Conservation (phyloP, 35 echinoderm and acorn worm species). For the Patiria miniata region DNA sequence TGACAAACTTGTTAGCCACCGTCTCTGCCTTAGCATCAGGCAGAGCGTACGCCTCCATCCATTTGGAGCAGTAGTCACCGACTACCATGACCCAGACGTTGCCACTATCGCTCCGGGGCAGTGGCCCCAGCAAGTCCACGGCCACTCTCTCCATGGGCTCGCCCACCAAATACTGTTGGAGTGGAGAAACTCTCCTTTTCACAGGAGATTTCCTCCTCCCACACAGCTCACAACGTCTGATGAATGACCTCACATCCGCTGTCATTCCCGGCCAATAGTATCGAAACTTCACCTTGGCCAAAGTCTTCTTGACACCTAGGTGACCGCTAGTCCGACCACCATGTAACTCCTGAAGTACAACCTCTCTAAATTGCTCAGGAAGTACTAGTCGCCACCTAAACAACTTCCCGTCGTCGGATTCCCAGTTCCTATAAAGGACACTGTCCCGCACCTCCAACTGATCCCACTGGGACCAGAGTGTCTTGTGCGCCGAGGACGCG, state of each 20-base stretch:
- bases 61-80: conserved; percentile 40
- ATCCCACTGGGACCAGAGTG: background rate
- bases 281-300: background rate
- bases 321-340: conserved; percentile 10
- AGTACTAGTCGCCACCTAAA: background rate
- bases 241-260: conserved; percentile 17
- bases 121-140: conserved; percentile 23
- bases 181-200: background rate
- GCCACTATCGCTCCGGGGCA: conserved; percentile 26
- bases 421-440: conserved; percentile 10
- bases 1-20: conserved; percentile 43
- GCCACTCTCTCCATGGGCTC: conserved; percentile 31
- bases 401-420: background rate
- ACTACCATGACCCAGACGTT: conserved; percentile 21
- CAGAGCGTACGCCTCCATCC: too few species aligned
- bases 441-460: background rate
- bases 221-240: conserved; percentile 30
- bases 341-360: background rate
- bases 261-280: conserved; percentile 13
- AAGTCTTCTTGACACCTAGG: background rate
- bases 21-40: conserved; percentile 36
- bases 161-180: conserved; percentile 10
- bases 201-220: conserved; percentile 35
- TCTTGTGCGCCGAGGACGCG: background rate
- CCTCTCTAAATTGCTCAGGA: background rate